These are phyloP conservation scores for Pachliopta kotzebuea DNA, from an alignment of 2,888 invertebrate genomes.

Conservation along the genomic window DNA sequence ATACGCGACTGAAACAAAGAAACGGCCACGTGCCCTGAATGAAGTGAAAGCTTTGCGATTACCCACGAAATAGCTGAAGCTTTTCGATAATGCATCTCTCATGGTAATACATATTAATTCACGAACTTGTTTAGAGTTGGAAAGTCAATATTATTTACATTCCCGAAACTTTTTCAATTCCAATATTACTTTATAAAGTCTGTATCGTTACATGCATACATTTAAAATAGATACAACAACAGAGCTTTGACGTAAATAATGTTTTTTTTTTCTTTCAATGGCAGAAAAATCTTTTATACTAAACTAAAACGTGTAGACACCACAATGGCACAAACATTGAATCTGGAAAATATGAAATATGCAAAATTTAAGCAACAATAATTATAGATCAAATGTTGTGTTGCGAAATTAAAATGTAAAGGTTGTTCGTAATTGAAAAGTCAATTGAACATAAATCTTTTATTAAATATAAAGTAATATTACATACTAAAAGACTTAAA, in stretches of 20 bases:
- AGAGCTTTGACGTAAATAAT: too few species aligned
- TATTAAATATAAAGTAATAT: too few species aligned
- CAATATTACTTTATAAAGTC: neutral
- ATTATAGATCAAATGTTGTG: too few species aligned
- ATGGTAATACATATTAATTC: slow-evolving; percentile 26
- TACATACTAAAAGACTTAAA: too few species aligned
- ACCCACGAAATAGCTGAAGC: slow-evolving; percentile 34
- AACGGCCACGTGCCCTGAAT: slow-evolving; percentile 68
- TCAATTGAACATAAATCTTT: too few species aligned
- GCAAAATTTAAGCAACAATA: too few species aligned
- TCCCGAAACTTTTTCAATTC: slow-evolving; percentile 11
- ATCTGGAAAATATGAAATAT: too few species aligned
- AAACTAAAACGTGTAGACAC: too few species aligned
- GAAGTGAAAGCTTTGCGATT: slow-evolving; percentile 30
- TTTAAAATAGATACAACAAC: neutral
- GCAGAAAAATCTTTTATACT: too few species aligned
- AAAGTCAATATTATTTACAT: slow-evolving; percentile 5
- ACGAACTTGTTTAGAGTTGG: slow-evolving; percentile 11
- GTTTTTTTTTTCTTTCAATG: too few species aligned
- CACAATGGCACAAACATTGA: too few species aligned
- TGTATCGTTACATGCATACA: neutral
- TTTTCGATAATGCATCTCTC: slow-evolving; percentile 34
- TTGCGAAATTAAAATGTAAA: neutral
- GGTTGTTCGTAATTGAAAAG: neutral
- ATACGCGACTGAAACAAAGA: slow-evolving; percentile 75